Conservation (phyloP, 2,888 invertebrate species). For the Bimastos eiseni region DNA sequence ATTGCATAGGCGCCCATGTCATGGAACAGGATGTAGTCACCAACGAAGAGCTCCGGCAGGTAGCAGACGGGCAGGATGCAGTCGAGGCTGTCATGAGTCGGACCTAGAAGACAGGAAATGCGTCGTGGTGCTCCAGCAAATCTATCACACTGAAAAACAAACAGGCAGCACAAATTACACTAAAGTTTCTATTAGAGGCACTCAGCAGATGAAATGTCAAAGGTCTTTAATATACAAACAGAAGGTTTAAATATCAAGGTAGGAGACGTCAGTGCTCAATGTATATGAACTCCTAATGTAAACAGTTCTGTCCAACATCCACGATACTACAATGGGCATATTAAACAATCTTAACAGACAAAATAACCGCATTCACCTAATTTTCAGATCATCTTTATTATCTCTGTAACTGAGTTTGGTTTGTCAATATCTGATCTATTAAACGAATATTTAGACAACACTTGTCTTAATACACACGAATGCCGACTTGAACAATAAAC, state of each 20-base stretch:
- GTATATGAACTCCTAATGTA: neutral
- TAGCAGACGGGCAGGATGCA: constrained; percentile 71
- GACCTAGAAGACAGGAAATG: constrained; percentile 78
- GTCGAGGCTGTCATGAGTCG: constrained; percentile 92
- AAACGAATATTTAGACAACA: neutral
- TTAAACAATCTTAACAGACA: neutral
- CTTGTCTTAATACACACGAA: neutral
- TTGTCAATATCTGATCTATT: too few relatives aligned
- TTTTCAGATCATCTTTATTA: too few relatives aligned
- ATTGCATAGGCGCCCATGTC: constrained; percentile 94
- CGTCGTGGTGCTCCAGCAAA: constrained; percentile 32
- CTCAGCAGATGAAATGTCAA: too few relatives aligned
- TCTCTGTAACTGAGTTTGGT: too few relatives aligned
- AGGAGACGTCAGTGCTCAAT: neutral
- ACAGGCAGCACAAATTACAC: neutral
- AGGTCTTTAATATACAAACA: too few relatives aligned
- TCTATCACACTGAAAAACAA: constrained; percentile 21
- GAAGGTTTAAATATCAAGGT: neutral
- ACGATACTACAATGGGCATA: neutral
- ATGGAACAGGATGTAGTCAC: constrained; percentile 86
- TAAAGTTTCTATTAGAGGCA: neutral
- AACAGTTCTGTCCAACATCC: neutral
- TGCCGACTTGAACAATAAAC: too few relatives aligned
- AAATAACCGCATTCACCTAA: neutral
- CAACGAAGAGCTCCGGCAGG: constrained; percentile 76